Evolutionary conservation across 1,140 invertebrate species (phyloP).

Genomic region (Orussus abietinus): DNA sequence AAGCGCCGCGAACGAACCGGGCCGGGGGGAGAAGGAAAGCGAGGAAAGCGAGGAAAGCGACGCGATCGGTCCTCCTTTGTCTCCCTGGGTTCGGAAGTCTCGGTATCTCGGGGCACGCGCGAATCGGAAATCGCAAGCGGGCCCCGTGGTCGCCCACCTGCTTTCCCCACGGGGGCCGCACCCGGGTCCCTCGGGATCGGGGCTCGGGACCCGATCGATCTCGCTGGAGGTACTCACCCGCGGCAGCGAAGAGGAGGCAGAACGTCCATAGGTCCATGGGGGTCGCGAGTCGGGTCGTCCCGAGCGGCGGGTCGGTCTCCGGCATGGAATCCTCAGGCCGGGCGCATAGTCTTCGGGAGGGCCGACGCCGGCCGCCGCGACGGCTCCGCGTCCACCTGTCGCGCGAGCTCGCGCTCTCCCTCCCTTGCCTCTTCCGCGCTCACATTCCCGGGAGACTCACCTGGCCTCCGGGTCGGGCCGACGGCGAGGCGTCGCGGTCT

Average conservation of each 20-base stretch:
- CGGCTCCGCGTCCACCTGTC: slow-evolving; percentile 13
- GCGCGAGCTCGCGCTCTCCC: slow-evolving; percentile 16
- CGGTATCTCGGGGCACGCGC: slow-evolving; percentile 6
- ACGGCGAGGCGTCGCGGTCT: neutral
- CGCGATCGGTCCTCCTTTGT: slow-evolving; percentile 24
- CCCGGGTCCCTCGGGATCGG: neutral
- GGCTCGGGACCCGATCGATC: slow-evolving; percentile 3
- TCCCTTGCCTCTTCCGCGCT: neutral
- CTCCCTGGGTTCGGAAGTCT: neutral
- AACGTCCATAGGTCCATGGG: slow-evolving; percentile 44
- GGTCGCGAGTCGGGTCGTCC: slow-evolving; percentile 24
- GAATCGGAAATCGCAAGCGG: neutral
- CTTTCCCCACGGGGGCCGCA: too few species aligned
- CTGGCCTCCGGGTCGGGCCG: neutral
- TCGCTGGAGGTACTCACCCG: slow-evolving; percentile 41
- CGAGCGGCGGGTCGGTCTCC: slow-evolving; percentile 12
- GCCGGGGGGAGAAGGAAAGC: slow-evolving; percentile 21
- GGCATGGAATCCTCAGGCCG: slow-evolving; percentile 1
- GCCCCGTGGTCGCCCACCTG: too few species aligned
- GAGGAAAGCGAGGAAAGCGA: slow-evolving; percentile 24
- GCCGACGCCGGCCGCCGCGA: neutral
- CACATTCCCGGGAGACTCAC: neutral
- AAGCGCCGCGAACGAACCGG: slow-evolving; percentile 20
- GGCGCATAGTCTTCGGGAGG: slow-evolving; percentile 1
- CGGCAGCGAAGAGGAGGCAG: slow-evolving; percentile 34